phyloP scores from a whole-genome alignment of 2,888 invertebrate genomes.

The Sepioteuthis lessoniana region DNA sequence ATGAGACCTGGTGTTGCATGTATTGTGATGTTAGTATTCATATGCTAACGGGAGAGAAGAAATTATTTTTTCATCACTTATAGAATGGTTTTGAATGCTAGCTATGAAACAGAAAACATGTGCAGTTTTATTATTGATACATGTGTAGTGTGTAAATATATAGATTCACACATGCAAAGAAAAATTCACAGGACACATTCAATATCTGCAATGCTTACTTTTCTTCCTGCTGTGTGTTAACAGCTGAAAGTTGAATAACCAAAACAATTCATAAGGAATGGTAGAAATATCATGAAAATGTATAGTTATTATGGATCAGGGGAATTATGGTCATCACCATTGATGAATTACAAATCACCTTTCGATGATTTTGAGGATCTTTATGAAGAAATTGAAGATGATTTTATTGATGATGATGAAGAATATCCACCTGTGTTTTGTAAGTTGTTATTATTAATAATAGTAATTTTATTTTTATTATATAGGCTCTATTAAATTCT shows the following conservation, averaged over 20 bases:
- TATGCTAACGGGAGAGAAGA: neutral
- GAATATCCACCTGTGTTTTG: conserved; percentile 42
- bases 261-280: neutral
- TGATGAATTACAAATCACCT: conserved; percentile 69
- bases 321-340: conserved; percentile 66
- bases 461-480: neutral
- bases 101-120: neutral
- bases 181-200: neutral
- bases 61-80: neutral
- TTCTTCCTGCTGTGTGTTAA: neutral
- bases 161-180: neutral
- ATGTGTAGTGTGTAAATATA: neutral
- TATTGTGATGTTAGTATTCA: neutral
- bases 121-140: neutral
- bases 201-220: neutral
- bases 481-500: no score
- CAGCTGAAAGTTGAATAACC: neutral
- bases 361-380: conserved; percentile 70
- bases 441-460: neutral
- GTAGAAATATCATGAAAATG: conserved; percentile 2
- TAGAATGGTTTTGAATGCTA: neutral
- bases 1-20: neutral
- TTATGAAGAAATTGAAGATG: conserved; percentile 61
- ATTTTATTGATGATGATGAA: conserved; percentile 14
- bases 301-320: conserved; percentile 11